These are phyloP conservation scores for Xenopus borealis DNA, from an alignment of 2,113 vertebrate species.

Conservation along the genomic window DNA sequence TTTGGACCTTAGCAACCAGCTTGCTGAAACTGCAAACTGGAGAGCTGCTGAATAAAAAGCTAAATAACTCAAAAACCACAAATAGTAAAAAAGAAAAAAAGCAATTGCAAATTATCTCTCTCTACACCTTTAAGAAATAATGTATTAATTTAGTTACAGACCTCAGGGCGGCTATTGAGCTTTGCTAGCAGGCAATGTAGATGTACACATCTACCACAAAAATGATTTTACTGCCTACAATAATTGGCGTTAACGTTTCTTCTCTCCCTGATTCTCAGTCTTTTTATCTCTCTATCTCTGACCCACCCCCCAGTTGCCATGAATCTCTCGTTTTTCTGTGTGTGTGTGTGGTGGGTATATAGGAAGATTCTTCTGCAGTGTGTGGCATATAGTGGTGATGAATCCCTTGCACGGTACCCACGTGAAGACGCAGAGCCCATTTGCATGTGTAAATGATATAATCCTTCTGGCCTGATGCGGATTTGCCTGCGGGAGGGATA, in stretches of 20 bases:
- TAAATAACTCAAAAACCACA: too few relatives aligned
- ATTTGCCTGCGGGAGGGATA: constrained; percentile 44
- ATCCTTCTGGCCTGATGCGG: constrained; percentile 44
- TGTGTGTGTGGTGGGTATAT: constrained; percentile 14
- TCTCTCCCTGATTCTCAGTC: not conserved
- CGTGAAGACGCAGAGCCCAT: constrained; percentile 29
- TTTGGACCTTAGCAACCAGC: too few relatives aligned
- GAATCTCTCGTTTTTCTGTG: not conserved
- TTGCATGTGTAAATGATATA: constrained; percentile 47
- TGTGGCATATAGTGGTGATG: constrained; percentile 26
- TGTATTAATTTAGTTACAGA: too few relatives aligned
- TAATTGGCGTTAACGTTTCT: not conserved
- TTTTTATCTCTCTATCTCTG: not conserved
- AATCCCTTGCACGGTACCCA: constrained; percentile 40
- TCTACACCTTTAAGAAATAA: too few relatives aligned
- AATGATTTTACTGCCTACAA: too few relatives aligned
- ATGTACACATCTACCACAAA: too few relatives aligned
- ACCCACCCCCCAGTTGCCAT: not conserved
- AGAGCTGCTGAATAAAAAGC: too few relatives aligned
- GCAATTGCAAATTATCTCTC: too few relatives aligned
- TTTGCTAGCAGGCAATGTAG: too few relatives aligned
- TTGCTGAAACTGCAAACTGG: too few relatives aligned
- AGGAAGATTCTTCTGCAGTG: not conserved
- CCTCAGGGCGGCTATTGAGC: too few relatives aligned
- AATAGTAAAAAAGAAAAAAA: too few relatives aligned